phyloP scores from a whole-genome alignment of 37 sponge, comb jelly and placozoan species.

The Theonella swinhoei region DNA sequence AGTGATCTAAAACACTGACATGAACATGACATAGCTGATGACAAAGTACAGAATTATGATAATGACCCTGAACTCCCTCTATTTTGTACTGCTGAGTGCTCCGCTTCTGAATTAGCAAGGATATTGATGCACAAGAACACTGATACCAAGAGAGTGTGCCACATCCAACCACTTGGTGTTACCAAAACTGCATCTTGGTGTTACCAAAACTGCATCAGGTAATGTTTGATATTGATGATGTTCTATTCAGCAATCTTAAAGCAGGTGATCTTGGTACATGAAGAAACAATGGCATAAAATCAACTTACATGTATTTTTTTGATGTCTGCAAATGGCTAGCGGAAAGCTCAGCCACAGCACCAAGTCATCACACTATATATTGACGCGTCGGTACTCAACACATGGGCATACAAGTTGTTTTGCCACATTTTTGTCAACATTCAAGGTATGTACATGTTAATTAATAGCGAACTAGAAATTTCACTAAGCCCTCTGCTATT shows the following conservation, averaged over 20 bases:
- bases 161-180: constrained; percentile 35
- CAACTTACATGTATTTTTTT: background rate
- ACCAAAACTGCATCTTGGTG: constrained; percentile 21
- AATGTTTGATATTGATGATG: constrained; percentile 16
- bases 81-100: background rate
- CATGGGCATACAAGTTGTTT: constrained; percentile 5
- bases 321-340: background rate
- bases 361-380: background rate
- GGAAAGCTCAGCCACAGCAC: background rate
- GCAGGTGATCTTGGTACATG: constrained; percentile 33
- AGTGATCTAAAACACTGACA: too few species aligned
- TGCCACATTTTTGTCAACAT: constrained; percentile 11
- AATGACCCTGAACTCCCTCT: constrained; percentile 23
- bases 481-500: too few species aligned
- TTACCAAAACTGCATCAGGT: too few species aligned
- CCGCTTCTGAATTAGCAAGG: background rate
- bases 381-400: constrained; percentile 28
- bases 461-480: too few species aligned
- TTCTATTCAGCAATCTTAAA: constrained; percentile 23
- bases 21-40: too few species aligned
- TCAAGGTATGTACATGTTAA: background rate
- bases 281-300: constrained; percentile 18
- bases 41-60: constrained; percentile 9
- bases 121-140: background rate
- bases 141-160: constrained; percentile 1